A percentile compares a stretch with the other conserved stretches of the same genome.
Conservation (phyloP, 1,140 invertebrate species). For the Conus ventricosus region DNA sequence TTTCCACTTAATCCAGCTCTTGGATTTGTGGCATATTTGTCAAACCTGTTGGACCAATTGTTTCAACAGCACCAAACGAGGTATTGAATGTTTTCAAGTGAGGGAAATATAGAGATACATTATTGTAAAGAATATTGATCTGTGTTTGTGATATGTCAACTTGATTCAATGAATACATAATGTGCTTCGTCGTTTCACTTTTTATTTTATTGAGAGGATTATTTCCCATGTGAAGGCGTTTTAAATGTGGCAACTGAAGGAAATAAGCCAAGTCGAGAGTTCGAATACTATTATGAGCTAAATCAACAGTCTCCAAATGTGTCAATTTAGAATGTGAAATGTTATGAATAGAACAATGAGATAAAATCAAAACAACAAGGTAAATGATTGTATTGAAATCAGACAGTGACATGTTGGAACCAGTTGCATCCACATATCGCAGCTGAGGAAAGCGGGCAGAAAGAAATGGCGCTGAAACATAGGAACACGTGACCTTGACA, state of each 20-base stretch:
- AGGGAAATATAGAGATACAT: not conserved
- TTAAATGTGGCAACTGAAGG: not conserved
- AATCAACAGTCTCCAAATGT: not conserved
- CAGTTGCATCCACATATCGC: conserved; percentile 13
- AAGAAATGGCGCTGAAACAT: not conserved
- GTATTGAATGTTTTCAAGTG: not conserved
- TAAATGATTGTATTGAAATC: not conserved
- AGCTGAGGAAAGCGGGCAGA: not conserved
- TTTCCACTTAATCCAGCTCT: not conserved
- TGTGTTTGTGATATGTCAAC: not conserved
- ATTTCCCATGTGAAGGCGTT: not conserved
- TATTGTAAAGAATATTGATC: not conserved
- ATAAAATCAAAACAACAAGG: not conserved
- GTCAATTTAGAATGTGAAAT: not conserved
- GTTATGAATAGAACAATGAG: not conserved
- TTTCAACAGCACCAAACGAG: not conserved
- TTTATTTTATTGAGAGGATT: not conserved
- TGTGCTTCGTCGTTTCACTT: too few relatives aligned
- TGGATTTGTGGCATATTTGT: not conserved
- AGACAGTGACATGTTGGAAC: not conserved
- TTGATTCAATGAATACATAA: not conserved
- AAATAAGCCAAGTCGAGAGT: not conserved
- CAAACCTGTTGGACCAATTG: not conserved
- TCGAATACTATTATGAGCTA: not conserved
- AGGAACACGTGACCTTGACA: conserved; percentile 9